Base-by-base conservation (phyloP, 1,140 invertebrate genomes). In the Conopomorpha cramerella region DNA sequence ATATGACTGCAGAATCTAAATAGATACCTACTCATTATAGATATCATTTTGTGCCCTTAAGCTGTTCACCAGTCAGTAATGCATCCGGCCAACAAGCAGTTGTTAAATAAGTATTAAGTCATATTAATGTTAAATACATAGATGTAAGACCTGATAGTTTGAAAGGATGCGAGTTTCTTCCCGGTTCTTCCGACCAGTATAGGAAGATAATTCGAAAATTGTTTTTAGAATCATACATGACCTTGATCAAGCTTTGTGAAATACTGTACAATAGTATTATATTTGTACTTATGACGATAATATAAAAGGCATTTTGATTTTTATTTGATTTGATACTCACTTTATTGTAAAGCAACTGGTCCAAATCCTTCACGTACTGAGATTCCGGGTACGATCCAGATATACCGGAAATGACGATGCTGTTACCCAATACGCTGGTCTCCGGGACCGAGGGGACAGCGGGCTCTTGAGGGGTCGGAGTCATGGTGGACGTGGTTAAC, bases 391-490 rank as follows among this genome's bases (percentile, higher is more conserved):
- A 60, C 4, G 55, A 25, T 0, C 59, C 59, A 2, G 59, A 46
- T 41, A 63, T 55, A 2, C 59, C 59, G 2, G 54, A 53, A 11
- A 62, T 59, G 15, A 63, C 59, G 0, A 63, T 27, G 37, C 36
- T 19, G 15, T 23, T 13, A 27, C 14, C 15, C 8, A 4, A 27
- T 41, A 11, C 41, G 28, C 8, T 29, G 19, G 19, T 4, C 4
- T 4, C 10, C 4, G 19, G 19, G 4, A 10, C 19, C 19, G 4
- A 4, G 4, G 19, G 16, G 8, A 14, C 8, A 16, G 10, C 16
- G 16, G 17, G 38, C 18, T 46, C 39, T 37, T 51, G 44, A 1
- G 44, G 44, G 26, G 38, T 40, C 3, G 46, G 46, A 8, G 44
- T 30, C 52, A 55, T 55, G 7, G 13, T 44, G 12, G 19, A 23